Percentiles rank a stretch among this genome's conserved stretches.
Conservation (phyloP, 2,797 vertebrate species). For the Alectoris magna region DNA sequence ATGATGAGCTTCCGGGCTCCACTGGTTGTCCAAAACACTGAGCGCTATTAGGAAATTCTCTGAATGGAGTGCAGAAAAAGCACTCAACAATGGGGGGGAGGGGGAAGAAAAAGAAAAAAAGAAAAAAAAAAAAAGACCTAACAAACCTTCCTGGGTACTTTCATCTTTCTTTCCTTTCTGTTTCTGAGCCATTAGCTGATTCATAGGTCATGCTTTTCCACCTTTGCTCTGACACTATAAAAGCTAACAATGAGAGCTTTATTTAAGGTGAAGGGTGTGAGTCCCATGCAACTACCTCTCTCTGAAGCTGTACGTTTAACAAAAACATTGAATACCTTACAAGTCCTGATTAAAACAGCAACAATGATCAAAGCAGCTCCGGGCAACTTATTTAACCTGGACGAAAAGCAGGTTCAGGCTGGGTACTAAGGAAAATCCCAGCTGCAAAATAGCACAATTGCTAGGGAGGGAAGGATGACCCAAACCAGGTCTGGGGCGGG, state of each 20-base stretch:
- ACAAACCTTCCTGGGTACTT: neutral
- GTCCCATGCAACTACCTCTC: neutral
- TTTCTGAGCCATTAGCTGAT: neutral
- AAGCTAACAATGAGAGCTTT: neutral
- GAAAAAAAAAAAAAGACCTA: neutral
- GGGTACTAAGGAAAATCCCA: neutral
- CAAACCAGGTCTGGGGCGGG: neutral
- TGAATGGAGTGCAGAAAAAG: rapidly evolving
- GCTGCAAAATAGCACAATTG: neutral
- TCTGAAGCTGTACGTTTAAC: neutral
- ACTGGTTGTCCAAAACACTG: rapidly evolving
- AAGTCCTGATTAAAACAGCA: neutral
- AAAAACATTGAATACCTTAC: neutral
- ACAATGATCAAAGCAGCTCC: neutral
- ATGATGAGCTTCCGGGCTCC: neutral
- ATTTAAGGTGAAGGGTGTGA: neutral
- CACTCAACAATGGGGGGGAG: too few relatives aligned
- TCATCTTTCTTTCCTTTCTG: neutral
- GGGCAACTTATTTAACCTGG: constrained; percentile 2
- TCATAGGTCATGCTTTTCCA: neutral
- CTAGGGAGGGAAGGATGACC: neutral
- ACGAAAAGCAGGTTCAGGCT: neutral
- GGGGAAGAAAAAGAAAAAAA: neutral
- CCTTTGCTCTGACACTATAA: neutral
- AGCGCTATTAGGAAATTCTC: neutral